Percentiles rank a stretch among this genome's conserved stretches.
These are phyloP conservation scores for Drosophila imparisetae DNA, from an alignment of 2,888 invertebrate species.

Conservation along the genomic window DNA sequence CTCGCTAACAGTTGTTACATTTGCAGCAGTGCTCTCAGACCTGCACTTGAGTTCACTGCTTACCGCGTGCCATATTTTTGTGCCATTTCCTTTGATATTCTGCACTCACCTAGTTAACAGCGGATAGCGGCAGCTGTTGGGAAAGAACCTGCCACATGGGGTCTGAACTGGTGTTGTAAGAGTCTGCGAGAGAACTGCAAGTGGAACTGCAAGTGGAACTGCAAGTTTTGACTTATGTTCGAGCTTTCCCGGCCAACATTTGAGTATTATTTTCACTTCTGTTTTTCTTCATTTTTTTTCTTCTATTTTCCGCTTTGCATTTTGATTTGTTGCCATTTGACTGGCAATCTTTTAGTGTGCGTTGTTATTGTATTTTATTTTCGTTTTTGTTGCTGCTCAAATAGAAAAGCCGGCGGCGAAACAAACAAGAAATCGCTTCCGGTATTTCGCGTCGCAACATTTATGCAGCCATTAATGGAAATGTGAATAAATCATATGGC, in stretches of 20 bases:
- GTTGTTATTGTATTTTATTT: slow-evolving; percentile 5
- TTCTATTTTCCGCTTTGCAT: slow-evolving; percentile 71
- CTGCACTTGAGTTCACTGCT: slow-evolving; percentile 55
- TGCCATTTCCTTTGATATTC: slow-evolving; percentile 74
- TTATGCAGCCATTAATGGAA: slow-evolving; percentile 78
- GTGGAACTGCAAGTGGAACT: slow-evolving; percentile 31
- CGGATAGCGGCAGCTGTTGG: slow-evolving; percentile 9
- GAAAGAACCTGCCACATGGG: slow-evolving; percentile 18
- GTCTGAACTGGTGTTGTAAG: slow-evolving; percentile 40
- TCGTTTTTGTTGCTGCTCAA: slow-evolving; percentile 20
- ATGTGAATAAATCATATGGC: slow-evolving; percentile 78
- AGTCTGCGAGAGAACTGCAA: slow-evolving; percentile 13
- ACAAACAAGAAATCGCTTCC: slow-evolving; percentile 79
- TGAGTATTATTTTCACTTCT: slow-evolving; percentile 30
- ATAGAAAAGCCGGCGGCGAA: slow-evolving; percentile 33
- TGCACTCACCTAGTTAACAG: slow-evolving; percentile 73
- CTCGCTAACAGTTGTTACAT: slow-evolving; percentile 36
- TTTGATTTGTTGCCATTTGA: slow-evolving; percentile 67
- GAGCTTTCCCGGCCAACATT: slow-evolving; percentile 54
- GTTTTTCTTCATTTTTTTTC: slow-evolving; percentile 28
- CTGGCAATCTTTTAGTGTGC: slow-evolving; percentile 59
- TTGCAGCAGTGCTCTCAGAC: slow-evolving; percentile 29
- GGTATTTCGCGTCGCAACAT: slow-evolving; percentile 78
- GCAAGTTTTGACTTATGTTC: slow-evolving; percentile 70
- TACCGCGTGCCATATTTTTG: slow-evolving; percentile 81